These are phyloP conservation scores for Dinoponera quadriceps DNA, from an alignment of 1,140 invertebrate genomes.

Conservation along the genomic window DNA sequence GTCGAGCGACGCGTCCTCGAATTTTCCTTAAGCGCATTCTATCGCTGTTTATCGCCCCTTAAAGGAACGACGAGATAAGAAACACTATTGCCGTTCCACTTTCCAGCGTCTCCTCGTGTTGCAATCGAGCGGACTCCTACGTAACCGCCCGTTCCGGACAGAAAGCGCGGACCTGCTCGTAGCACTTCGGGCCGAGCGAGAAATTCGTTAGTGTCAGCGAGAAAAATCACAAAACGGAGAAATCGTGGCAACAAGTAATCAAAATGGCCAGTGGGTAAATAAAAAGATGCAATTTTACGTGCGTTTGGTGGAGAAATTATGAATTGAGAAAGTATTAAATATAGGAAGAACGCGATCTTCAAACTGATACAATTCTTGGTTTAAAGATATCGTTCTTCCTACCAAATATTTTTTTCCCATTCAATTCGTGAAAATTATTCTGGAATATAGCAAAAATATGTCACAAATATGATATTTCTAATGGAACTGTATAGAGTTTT, in stretches of 20 bases:
- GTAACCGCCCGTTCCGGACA: constrained; percentile 6
- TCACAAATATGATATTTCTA: too few relatives aligned
- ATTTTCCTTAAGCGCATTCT: constrained; percentile 40
- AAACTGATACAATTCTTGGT: too few relatives aligned
- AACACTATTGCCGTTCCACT: constrained; percentile 26
- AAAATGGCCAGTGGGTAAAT: too few relatives aligned
- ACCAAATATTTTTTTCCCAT: too few relatives aligned
- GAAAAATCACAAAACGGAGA: neutral
- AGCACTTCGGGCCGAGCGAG: neutral
- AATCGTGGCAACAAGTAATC: neutral
- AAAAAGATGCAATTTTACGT: too few relatives aligned
- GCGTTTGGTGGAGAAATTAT: too few relatives aligned
- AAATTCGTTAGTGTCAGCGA: constrained; percentile 16
- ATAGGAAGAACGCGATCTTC: too few relatives aligned
- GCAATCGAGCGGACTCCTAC: constrained; percentile 19
- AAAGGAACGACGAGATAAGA: constrained; percentile 32
- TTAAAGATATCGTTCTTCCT: too few relatives aligned
- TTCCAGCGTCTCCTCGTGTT: constrained; percentile 17
- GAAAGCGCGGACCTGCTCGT: neutral
- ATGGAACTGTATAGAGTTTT: too few relatives aligned
- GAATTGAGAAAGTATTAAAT: too few relatives aligned
- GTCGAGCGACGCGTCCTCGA: constrained; percentile 6
- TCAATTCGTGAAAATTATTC: too few relatives aligned
- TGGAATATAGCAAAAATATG: too few relatives aligned
- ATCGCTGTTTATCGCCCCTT: constrained; percentile 28